Conservation (phyloP, 2,888 invertebrate species). For the Rhamphomyia laevipes region DNA sequence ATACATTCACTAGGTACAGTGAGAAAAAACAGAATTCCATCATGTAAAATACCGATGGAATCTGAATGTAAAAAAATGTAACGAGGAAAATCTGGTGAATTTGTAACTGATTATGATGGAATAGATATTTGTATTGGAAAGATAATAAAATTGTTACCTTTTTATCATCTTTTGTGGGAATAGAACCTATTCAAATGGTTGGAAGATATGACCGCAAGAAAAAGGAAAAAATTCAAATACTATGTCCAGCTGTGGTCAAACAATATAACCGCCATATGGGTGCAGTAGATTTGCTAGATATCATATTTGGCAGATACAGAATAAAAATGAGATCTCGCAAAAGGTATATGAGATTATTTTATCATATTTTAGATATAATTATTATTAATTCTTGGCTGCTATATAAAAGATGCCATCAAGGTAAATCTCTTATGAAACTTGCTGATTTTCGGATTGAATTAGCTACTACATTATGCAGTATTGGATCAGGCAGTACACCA, state of each 20-base stretch:
- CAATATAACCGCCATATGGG: slow-evolving; percentile 5
- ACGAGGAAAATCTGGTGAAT: no score
- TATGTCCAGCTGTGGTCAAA: slow-evolving; percentile 6
- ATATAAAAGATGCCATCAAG: no score
- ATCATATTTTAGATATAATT: slow-evolving; percentile 9
- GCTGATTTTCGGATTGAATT: no score
- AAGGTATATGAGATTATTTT: slow-evolving; percentile 8
- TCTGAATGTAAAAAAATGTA: neutral
- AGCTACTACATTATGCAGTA: no score
- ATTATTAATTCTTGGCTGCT: no score
- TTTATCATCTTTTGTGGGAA: no score
- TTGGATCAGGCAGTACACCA: no score
- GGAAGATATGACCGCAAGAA: slow-evolving; percentile 8
- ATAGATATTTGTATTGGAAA: no score
- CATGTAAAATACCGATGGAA: neutral
- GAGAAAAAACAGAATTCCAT: neutral
- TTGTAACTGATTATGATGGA: no score
- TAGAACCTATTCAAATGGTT: no score
- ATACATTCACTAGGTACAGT: neutral
- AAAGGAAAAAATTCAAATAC: slow-evolving; percentile 6
- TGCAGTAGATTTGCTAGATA: slow-evolving; percentile 11
- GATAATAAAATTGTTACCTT: no score
- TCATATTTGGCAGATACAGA: slow-evolving; percentile 10
- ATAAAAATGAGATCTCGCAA: slow-evolving; percentile 10
- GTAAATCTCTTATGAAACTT: no score